A percentile compares a stretch with the other conserved stretches of the same genome.
Evolutionary conservation across 2,113 vertebrate species (phyloP).

Genomic region (Heterotilapia buettikoferi): DNA sequence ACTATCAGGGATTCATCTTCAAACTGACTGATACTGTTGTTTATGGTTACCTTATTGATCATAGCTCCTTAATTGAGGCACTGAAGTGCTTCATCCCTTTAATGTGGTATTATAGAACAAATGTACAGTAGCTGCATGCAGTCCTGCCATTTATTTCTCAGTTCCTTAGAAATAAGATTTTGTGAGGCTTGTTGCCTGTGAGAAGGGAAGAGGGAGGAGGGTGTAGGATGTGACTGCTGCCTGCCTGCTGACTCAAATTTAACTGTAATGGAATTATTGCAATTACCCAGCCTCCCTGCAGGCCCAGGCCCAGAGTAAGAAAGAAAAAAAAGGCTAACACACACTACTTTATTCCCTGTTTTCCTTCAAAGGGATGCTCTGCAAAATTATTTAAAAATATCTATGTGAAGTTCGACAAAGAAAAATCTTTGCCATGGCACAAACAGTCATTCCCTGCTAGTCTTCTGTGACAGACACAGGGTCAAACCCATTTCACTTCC

Average conservation of each 20-base stretch:
- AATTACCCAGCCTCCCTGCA: slow-evolving; percentile 45
- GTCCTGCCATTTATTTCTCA: background rate
- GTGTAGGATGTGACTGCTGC: slow-evolving; percentile 5
- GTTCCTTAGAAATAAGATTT: background rate
- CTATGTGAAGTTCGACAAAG: background rate
- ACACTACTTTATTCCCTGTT: background rate
- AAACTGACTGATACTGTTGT: background rate
- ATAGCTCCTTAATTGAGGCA: background rate
- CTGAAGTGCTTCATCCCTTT: background rate
- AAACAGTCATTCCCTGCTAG: background rate
- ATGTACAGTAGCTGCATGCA: background rate
- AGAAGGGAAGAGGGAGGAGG: background rate
- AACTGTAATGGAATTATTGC: slow-evolving; percentile 60
- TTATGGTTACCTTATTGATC: background rate
- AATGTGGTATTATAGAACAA: background rate
- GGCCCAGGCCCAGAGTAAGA: background rate
- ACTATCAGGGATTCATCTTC: background rate
- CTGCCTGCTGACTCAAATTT: slow-evolving; percentile 52
- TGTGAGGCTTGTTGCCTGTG: background rate
- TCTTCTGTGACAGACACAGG: background rate
- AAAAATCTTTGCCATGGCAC: background rate
- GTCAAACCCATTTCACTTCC: slow-evolving; percentile 23
- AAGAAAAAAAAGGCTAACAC: slow-evolving; percentile 17
- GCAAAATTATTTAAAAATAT: background rate
- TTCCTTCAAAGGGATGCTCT: background rate